Conservation (phyloP, 2,113 vertebrate genomes). For the Malurus cyaneus region DNA sequence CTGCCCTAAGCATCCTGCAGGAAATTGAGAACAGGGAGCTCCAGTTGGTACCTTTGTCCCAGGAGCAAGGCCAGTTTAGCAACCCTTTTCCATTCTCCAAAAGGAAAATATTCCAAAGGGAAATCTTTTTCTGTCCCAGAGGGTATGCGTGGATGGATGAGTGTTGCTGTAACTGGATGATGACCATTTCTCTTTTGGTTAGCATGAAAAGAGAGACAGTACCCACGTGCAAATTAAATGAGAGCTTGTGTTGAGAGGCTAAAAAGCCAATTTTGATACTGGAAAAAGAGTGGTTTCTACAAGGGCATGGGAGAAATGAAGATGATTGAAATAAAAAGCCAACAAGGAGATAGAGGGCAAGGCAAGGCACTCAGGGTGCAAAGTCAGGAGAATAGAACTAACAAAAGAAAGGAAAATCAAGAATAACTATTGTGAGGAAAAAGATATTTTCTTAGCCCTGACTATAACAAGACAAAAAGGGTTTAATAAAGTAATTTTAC, state of each 20-base stretch:
- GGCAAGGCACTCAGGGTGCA: not conserved
- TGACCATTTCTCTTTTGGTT: not conserved
- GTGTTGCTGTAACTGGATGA: not conserved
- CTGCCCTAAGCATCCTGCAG: not conserved
- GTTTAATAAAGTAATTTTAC: not conserved
- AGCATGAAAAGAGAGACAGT: not conserved
- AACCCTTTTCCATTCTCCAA: not conserved
- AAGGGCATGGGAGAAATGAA: not conserved
- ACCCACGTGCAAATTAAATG: not conserved
- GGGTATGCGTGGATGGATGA: not conserved
- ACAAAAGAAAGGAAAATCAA: not conserved
- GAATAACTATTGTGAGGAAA: not conserved
- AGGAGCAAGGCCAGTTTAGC: not conserved
- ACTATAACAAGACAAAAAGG: not conserved
- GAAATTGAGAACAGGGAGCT: not conserved
- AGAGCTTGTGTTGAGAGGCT: not conserved
- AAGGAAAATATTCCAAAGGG: not conserved
- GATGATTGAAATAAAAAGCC: not conserved
- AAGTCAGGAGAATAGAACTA: not conserved
- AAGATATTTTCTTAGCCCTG: not conserved
- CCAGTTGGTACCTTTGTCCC: not conserved
- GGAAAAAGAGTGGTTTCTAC: not conserved
- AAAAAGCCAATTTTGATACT: not conserved
- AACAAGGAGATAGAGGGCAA: not conserved
- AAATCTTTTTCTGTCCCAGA: not conserved